These are phyloP conservation scores for Hemicrepidius hirtus DNA, from an alignment of 2,888 invertebrate genomes.

Conservation along the genomic window DNA sequence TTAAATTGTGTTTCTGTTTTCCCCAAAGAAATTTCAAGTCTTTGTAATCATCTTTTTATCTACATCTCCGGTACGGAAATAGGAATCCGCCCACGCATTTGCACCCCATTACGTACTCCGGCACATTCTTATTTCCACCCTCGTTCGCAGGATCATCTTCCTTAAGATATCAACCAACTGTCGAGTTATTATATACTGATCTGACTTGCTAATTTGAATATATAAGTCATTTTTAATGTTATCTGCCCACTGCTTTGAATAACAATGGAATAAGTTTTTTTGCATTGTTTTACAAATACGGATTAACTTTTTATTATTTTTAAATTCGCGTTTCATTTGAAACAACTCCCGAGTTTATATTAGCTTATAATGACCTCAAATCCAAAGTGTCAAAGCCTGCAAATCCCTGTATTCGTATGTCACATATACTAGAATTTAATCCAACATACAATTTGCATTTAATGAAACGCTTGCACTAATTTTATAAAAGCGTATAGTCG, in stretches of 20 bases:
- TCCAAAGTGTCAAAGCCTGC: not conserved
- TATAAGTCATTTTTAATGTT: slow-evolving; percentile 24
- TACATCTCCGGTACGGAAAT: slow-evolving; percentile 13
- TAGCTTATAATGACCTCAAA: not conserved
- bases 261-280: slow-evolving; percentile 22
- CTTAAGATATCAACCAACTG: slow-evolving; percentile 24
- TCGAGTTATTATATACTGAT: slow-evolving; percentile 20
- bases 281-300: slow-evolving; percentile 19
- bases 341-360: not conserved
- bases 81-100: slow-evolving; percentile 28
- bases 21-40: not conserved
- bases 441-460: not conserved
- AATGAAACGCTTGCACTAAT: not conserved
- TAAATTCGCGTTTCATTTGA: not conserved
- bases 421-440: not conserved
- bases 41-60: slow-evolving; percentile 31
- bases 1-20: slow-evolving; percentile 7
- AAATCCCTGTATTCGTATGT: not conserved
- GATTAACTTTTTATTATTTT: slow-evolving; percentile 3
- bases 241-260: slow-evolving; percentile 24
- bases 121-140: slow-evolving; percentile 32
- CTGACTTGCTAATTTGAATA: slow-evolving; percentile 32
- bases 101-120: slow-evolving; percentile 20
- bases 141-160: slow-evolving; percentile 22
- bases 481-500: not conserved